These are phyloP conservation scores for Tipula vernalis DNA, from an alignment of 2,888 invertebrate species.

Conservation along the genomic window DNA sequence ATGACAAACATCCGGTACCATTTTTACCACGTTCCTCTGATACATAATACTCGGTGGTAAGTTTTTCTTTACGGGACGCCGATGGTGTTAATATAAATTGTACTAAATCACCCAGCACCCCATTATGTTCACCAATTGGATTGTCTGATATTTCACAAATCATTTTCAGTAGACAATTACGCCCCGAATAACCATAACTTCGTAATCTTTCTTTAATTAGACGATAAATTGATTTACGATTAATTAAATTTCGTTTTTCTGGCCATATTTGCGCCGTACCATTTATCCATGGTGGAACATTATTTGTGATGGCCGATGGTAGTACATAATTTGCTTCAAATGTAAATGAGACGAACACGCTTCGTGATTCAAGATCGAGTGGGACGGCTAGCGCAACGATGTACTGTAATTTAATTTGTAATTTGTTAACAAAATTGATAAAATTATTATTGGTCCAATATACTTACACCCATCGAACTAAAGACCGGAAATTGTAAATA, in stretches of 20 bases:
- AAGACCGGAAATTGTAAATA: background rate
- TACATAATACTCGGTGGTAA: background rate
- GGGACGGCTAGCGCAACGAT: slow-evolving; percentile 52
- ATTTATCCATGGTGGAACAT: background rate
- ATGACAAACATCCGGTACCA: slow-evolving; percentile 39
- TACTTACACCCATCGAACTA: background rate
- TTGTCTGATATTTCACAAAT: slow-evolving; percentile 46
- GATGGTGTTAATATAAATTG: background rate
- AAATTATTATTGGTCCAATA: background rate
- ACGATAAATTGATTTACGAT: background rate
- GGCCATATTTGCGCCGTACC: background rate
- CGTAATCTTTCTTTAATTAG: background rate
- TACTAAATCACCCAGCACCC: slow-evolving; percentile 46
- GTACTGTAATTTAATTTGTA: slow-evolving; percentile 34
- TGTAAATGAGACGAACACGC: slow-evolving; percentile 52
- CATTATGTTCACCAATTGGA: slow-evolving; percentile 41
- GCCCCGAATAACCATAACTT: slow-evolving; percentile 37
- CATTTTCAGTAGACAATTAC: slow-evolving; percentile 42
- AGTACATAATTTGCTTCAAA: slow-evolving; percentile 46
- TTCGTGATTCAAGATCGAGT: slow-evolving; percentile 44
- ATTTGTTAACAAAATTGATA: background rate
- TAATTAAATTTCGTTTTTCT: background rate
- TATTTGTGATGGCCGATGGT: background rate
- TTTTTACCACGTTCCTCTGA: slow-evolving; percentile 42
- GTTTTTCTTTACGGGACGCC: background rate